Conservation (phyloP, 2,797 vertebrate genomes). For the Sebastolobus alascanus region DNA sequence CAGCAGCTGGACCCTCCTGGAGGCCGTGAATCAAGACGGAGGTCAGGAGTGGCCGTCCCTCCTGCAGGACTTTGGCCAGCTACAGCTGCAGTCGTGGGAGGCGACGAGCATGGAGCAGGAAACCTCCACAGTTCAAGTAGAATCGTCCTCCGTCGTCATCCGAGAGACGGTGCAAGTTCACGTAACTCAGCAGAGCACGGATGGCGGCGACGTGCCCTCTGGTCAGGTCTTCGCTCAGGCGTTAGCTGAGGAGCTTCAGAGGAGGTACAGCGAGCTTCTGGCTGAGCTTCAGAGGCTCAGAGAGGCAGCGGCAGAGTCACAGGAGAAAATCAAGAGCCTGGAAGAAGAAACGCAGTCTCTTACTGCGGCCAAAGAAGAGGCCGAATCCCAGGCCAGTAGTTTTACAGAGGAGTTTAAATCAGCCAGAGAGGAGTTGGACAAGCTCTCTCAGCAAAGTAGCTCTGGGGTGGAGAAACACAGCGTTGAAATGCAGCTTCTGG, state of each 20-base stretch:
- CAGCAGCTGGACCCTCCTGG: slow-evolving; percentile 89
- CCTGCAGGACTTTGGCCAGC: slow-evolving; percentile 78
- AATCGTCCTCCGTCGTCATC: slow-evolving; percentile 81
- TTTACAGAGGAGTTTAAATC: slow-evolving; percentile 81
- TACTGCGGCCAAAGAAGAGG: slow-evolving; percentile 82
- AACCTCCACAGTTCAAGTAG: slow-evolving; percentile 74
- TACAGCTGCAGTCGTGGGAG: slow-evolving; percentile 85
- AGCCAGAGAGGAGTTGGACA: slow-evolving; percentile 78
- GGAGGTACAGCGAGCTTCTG: slow-evolving; percentile 83
- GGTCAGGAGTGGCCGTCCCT: slow-evolving; percentile 84
- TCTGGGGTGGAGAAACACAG: slow-evolving; percentile 79
- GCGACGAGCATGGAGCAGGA: slow-evolving; percentile 80
- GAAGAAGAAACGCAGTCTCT: slow-evolving; percentile 75
- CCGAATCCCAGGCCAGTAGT: slow-evolving; percentile 74
- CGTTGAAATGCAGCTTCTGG: slow-evolving; percentile 81
- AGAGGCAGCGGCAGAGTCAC: slow-evolving; percentile 82
- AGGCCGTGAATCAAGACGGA: slow-evolving; percentile 86
- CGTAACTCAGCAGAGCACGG: slow-evolving; percentile 63
- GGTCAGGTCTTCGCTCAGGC: slow-evolving; percentile 81
- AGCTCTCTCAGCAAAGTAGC: slow-evolving; percentile 79
- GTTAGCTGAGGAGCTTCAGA: slow-evolving; percentile 87
- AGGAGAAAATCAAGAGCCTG: slow-evolving; percentile 79
- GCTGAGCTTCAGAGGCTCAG: slow-evolving; percentile 86
- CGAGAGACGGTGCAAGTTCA: slow-evolving; percentile 80
- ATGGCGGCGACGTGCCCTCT: slow-evolving; percentile 19